Evolutionary conservation across 2,113 vertebrate species (phyloP), one percentile per base, ranked within the genome.

Genomic region (Mustelus asterias): DNA sequence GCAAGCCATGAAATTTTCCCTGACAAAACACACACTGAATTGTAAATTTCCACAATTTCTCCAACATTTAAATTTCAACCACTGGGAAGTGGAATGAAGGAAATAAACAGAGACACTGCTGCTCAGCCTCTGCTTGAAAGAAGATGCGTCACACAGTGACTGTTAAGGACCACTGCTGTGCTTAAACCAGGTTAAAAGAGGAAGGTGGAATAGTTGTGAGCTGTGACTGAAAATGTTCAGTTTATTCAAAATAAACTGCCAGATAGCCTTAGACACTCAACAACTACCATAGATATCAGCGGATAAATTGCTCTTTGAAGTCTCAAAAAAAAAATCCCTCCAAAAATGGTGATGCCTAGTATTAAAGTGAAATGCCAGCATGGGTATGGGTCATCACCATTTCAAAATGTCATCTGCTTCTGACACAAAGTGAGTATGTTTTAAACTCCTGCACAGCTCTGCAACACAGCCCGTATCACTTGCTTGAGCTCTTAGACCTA

Each of bases 11-110:
- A 97, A 97, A 98, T 98, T 97, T 97, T 98, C 96, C 96, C 96
- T 98, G 97, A 98, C 97, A 97, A 98, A 98, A 97, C 97, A 97
- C 96, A 97, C 97, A 98, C 98, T 98, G 98, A 98, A 98, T 98
- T 98, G 97, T 98, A 98, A 98, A 98, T 98, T 97, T 97, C 97
- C 97, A 97, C 97, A 97, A 98, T 98, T 98, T 98, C 97, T 65
- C 97, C 97, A 96, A 96, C 97, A 97, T 97, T 97, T 97, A 97
- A 98, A 97, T 98, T 97, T 96, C 18, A 97, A 97, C 96, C 97
- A 97, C 96, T 97, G 96, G 96, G 97, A 98, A 97, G 97, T 94
- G 97, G 96, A 95, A 95, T 76, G 69, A 95, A 95, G 94, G 26
- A 76, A 76, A 95, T 95, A 76, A 18, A 48, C 41, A 48, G 1